Evolutionary conservation across 1,140 invertebrate genomes (phyloP).

Genomic region (Ephestia elutella): DNA sequence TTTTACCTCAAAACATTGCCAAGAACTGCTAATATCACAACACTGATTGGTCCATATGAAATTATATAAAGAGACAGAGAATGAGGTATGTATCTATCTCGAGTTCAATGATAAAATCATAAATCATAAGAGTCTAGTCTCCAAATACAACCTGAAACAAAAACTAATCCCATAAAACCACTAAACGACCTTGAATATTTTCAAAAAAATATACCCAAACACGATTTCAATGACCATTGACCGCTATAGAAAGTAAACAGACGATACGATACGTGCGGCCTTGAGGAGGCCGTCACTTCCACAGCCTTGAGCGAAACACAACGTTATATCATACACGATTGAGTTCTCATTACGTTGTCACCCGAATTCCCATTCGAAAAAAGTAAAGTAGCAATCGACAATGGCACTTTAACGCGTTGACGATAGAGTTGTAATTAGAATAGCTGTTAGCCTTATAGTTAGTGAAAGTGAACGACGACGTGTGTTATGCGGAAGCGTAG

Average conservation of each 20-base stretch:
- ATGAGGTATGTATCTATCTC: too few relatives aligned
- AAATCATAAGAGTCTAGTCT: too few relatives aligned
- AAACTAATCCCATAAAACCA: background rate
- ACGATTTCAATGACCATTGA: conserved; percentile 47
- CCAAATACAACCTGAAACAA: background rate
- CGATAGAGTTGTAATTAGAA: conserved; percentile 26
- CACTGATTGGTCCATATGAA: too few relatives aligned
- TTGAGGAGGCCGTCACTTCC: conserved; percentile 43
- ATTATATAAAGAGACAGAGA: too few relatives aligned
- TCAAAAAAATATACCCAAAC: conserved; percentile 27
- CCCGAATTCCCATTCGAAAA: conserved; percentile 28
- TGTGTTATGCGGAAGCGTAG: conserved; percentile 51
- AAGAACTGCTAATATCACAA: too few relatives aligned
- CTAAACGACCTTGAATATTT: conserved; percentile 29
- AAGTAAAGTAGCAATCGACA: conserved; percentile 18
- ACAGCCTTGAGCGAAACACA: conserved; percentile 26
- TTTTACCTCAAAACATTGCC: too few relatives aligned
- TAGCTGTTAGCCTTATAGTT: conserved; percentile 21
- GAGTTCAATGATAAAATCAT: too few relatives aligned
- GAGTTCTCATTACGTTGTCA: conserved; percentile 25
- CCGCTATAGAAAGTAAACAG: conserved; percentile 66
- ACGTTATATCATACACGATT: conserved; percentile 29
- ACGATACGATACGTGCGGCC: conserved; percentile 41
- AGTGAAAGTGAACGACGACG: conserved; percentile 64
- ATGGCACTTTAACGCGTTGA: conserved; percentile 22